Evolutionary conservation across 2,888 invertebrate genomes (phyloP).

Genomic region (Lasioglossum malachurum): DNA sequence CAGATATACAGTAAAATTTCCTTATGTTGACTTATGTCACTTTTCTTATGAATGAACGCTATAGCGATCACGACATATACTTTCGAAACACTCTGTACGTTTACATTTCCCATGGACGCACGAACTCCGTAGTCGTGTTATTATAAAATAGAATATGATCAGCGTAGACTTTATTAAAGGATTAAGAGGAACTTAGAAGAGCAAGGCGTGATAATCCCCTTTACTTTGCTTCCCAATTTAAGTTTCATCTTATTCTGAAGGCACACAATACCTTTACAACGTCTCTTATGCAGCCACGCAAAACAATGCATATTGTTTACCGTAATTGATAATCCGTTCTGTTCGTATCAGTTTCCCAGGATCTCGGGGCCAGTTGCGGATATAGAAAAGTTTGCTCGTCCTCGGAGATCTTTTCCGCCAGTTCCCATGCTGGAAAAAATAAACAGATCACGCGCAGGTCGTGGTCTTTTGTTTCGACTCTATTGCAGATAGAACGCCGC

Average conservation of each 20-base stretch:
- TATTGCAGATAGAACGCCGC: not conserved
- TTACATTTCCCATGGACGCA: not conserved
- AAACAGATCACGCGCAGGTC: not conserved
- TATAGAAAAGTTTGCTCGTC: conserved; percentile 9
- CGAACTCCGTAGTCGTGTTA: not conserved
- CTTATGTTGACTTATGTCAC: too few species aligned
- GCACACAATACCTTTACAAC: not conserved
- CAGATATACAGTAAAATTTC: too few species aligned
- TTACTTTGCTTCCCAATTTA: conserved; percentile 22
- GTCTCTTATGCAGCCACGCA: not conserved
- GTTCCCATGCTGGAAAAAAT: not conserved
- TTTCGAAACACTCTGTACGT: too few species aligned
- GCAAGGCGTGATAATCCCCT: not conserved
- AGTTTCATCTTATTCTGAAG: conserved; percentile 27
- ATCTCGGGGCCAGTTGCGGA: not conserved
- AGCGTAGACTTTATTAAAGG: not conserved
- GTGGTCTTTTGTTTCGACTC: conserved; percentile 5
- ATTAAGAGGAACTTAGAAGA: conserved; percentile 4
- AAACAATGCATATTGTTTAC: conserved; percentile 10
- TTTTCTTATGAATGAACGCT: too few species aligned
- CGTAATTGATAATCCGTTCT: conserved; percentile 30
- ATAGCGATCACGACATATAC: too few species aligned
- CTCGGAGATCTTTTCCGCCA: not conserved
- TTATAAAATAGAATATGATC: conserved; percentile 5
- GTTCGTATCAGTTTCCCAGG: conserved; percentile 21